Evolutionary conservation across 2,797 vertebrate species (phyloP), one percentile per base, ranked within the genome.

Genomic region (Sternarchorhynchus goeldii): DNA sequence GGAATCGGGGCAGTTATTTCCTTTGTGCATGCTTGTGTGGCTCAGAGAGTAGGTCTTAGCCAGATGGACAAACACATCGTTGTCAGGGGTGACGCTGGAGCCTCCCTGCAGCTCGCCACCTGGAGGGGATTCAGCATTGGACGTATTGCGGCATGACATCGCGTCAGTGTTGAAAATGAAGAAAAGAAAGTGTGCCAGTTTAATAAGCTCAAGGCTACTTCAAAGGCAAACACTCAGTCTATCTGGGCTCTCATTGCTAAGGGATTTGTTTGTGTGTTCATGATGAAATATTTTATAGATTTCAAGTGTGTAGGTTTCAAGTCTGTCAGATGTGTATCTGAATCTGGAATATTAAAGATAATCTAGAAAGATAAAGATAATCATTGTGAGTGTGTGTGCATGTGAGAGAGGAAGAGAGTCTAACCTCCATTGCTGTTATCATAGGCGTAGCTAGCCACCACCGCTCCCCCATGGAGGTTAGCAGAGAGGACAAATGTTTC

Each of bases 381-480:
- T 25, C 25, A 25, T 25, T 25, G 17, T 14, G 6, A 58, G 16
- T 72, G 21, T 8, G 31, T 74, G 34, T 36, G 32, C 62, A 25
- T 45, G 53, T 53, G 20, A 34, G 56, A 63, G 34, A 36, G 34
- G 4, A 7, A 65, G 45, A 12, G 45, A 14, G 45, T 50, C 69
- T 72, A 3, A 97, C 97, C 94, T 86, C 85, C 45, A 32, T 95
- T 92, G 17, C 95, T 93, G 56, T 96, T 97, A 88, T 99, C 97
- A 53, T 98, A 99, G 0, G 97, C 94, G 58, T 98, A 99, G 84
- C 95, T 98, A 88, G 95, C 96, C 75, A 99, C 97, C 83, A 99
- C 71, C 14, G 96, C 95, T 45, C 97, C 97, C 0, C 97, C 97
- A 0, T 99, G 97, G 77, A 99, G 93, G 87, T 97, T 98, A 0